Percentiles rank a stretch among this genome's conserved stretches.
These are phyloP conservation scores for Xenops minutus DNA, from an alignment of 2,797 vertebrate genomes.

Conservation along the genomic window DNA sequence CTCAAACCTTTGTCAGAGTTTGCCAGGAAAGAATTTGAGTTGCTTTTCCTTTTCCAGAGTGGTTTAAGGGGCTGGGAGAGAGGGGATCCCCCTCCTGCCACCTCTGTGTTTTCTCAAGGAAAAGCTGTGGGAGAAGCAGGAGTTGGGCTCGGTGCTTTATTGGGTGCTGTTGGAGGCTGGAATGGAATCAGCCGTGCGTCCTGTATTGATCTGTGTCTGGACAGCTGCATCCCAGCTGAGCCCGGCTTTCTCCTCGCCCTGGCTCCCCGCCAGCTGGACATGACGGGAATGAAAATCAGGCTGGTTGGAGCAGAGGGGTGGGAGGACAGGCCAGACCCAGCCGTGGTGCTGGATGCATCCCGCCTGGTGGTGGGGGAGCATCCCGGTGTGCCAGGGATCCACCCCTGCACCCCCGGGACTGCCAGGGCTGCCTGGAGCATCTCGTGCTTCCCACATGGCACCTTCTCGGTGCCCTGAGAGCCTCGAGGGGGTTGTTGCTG, in stretches of 20 bases:
- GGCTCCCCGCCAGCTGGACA: conserved; percentile 7
- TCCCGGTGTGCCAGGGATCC: fast-evolving
- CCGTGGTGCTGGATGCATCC: fast-evolving
- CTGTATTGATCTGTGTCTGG: conserved; percentile 30
- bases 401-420: fast-evolving
- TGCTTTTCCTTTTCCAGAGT: background rate
- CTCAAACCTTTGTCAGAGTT: fast-evolving
- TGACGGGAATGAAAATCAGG: conserved; percentile 48
- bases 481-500: background rate
- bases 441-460: fast-evolving
- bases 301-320: background rate
- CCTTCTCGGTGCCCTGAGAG: background rate
- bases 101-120: background rate
- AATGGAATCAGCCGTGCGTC: background rate
- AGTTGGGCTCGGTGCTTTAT: background rate
- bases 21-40: background rate
- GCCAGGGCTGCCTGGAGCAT: fast-evolving
- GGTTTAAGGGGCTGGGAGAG: background rate
- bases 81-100: background rate
- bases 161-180: background rate
- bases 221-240: conserved; percentile 59
- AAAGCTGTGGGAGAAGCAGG: background rate
- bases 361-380: fast-evolving
- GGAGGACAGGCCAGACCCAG: background rate
- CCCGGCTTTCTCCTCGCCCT: conserved; percentile 14